Evolutionary conservation across 2,113 vertebrate species (phyloP).

Genomic region (Spilogale gracilis): DNA sequence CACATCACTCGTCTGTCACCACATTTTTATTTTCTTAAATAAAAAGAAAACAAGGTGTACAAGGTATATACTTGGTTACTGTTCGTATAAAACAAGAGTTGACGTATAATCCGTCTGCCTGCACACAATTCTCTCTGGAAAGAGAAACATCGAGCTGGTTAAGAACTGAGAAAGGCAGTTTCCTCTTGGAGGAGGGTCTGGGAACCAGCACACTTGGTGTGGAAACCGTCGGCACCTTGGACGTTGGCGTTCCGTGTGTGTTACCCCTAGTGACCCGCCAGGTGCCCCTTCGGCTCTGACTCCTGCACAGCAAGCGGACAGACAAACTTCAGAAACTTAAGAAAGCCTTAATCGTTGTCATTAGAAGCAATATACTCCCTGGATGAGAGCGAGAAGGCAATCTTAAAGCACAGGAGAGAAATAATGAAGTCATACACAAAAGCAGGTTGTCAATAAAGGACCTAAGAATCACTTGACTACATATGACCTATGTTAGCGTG

Average conservation of each 20-base stretch:
- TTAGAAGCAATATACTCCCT: not conserved
- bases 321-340: not conserved
- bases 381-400: not conserved
- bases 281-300: not conserved
- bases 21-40: not conserved
- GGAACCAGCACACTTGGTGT: fast-evolving
- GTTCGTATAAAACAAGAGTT: not conserved
- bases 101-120: not conserved
- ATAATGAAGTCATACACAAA: not conserved
- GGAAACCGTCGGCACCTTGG: not conserved
- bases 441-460: not conserved
- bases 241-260: not conserved
- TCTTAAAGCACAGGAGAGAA: not conserved
- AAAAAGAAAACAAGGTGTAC: not conserved
- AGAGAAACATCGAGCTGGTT: no score
- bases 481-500: not conserved
- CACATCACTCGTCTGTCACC: no score
- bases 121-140: not conserved
- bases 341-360: not conserved
- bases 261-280: no score
- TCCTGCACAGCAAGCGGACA: not conserved
- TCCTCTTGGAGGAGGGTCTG: not conserved
- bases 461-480: not conserved
- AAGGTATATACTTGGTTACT: not conserved
- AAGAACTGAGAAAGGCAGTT: not conserved